phyloP scores from a whole-genome alignment of 2,113 vertebrate genomes.

The Motacilla tschutschensis region DNA sequence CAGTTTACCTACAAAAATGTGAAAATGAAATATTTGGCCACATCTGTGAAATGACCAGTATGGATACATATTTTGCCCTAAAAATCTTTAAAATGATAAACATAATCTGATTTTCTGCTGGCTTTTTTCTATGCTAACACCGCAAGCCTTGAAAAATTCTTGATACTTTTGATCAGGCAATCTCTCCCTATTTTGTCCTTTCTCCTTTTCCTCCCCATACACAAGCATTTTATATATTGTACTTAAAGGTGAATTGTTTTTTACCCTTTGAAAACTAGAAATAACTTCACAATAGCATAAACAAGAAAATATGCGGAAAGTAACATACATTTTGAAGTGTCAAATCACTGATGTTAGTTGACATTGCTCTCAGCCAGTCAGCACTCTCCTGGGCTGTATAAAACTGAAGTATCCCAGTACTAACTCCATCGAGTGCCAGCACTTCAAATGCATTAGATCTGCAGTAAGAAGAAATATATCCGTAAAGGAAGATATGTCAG shows the following conservation, averaged over 20 bases:
- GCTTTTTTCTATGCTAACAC: neutral
- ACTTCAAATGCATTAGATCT: constrained; percentile 92
- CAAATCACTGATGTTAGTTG: constrained; percentile 86
- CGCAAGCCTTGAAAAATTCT: neutral
- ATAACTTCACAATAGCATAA: constrained; percentile 15
- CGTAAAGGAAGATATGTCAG: neutral
- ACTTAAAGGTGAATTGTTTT: neutral
- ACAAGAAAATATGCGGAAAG: constrained; percentile 5
- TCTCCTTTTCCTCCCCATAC: neutral
- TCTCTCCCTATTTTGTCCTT: neutral
- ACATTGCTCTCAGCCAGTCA: constrained; percentile 92
- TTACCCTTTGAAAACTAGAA: constrained; percentile 4
- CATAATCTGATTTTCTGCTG: neutral
- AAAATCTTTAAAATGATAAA: neutral
- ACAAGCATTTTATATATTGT: neutral
- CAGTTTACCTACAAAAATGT: neutral
- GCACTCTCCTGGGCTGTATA: constrained; percentile 86
- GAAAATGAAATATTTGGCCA: neutral
- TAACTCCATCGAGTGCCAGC: constrained; percentile 83
- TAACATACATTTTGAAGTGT: constrained; percentile 87
- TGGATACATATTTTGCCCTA: neutral
- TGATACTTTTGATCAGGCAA: neutral
- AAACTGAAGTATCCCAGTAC: constrained; percentile 88
- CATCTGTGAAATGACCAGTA: neutral
- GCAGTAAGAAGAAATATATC: constrained; percentile 49